Evolutionary conservation across 2,888 invertebrate species (phyloP).

Genomic region (Hedya salicella): DNA sequence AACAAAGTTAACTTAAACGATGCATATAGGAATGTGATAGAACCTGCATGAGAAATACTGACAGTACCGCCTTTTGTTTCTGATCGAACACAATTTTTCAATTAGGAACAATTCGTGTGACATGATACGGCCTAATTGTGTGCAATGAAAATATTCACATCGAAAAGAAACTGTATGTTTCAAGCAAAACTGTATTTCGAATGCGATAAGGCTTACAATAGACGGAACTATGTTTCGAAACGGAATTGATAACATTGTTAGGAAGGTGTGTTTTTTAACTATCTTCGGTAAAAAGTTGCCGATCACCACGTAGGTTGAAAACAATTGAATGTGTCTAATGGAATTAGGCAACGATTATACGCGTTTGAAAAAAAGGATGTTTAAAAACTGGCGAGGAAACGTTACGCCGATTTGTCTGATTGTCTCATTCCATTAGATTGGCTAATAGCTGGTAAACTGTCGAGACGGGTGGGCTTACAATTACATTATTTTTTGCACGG

Average conservation of each 20-base stretch:
- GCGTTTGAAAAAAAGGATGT: slow-evolving; percentile 20
- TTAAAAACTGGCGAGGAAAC: slow-evolving; percentile 16
- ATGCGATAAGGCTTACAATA: slow-evolving; percentile 25
- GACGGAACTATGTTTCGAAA: neutral
- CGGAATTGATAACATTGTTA: slow-evolving; percentile 27
- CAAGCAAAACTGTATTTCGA: slow-evolving; percentile 14
- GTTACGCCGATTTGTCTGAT: slow-evolving; percentile 11
- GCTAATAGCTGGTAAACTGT: slow-evolving; percentile 5
- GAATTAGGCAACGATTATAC: slow-evolving; percentile 27
- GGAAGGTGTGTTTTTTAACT: slow-evolving; percentile 22
- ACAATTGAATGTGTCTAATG: slow-evolving; percentile 37
- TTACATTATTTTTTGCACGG: neutral
- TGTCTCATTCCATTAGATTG: neutral
- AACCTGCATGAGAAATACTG: neutral
- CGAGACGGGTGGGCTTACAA: neutral
- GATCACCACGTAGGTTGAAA: slow-evolving; percentile 26
- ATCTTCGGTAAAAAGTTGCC: slow-evolving; percentile 25
- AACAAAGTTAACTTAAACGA: neutral
- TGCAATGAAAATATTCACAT: slow-evolving; percentile 7
- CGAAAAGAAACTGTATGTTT: neutral
- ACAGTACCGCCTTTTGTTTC: slow-evolving; percentile 23
- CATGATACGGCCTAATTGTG: slow-evolving; percentile 41
- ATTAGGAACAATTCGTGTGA: slow-evolving; percentile 52
- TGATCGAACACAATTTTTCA: slow-evolving; percentile 70
- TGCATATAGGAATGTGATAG: neutral